Conservation (phyloP, 2,797 vertebrate genomes). For the Coluber constrictor region DNA sequence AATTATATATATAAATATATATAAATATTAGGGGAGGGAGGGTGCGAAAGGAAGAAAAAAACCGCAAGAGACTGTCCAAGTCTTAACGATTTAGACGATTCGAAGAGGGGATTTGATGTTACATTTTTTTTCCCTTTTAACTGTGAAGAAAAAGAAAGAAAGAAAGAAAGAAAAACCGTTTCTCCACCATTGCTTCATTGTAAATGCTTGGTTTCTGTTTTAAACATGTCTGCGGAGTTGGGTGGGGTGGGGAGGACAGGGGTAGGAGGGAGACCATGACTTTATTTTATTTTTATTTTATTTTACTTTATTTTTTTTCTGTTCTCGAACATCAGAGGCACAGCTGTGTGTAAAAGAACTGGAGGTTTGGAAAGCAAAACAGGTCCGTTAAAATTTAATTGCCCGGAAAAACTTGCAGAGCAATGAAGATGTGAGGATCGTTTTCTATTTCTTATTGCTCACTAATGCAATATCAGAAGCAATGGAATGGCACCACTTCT, state of each 20-base stretch:
- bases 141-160: slow-evolving; percentile 13
- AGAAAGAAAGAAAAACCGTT: not conserved
- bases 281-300: not conserved
- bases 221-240: slow-evolving; percentile 72
- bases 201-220: slow-evolving; percentile 70
- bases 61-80: slow-evolving; percentile 17
- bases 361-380: not conserved
- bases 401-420: not conserved
- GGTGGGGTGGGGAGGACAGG: slow-evolving; percentile 64
- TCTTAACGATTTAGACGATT: slow-evolving; percentile 5
- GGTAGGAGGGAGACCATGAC: not conserved
- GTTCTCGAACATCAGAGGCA: slow-evolving; percentile 74
- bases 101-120: slow-evolving; percentile 10
- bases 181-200: slow-evolving; percentile 64
- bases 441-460: not conserved
- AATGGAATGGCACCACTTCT: not conserved
- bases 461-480: not conserved
- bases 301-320: slow-evolving; percentile 8
- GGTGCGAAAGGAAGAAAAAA: not conserved
- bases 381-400: not conserved
- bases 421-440: not conserved
- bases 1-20: slow-evolving; percentile 14
- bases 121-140: slow-evolving; percentile 10
- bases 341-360: slow-evolving; percentile 78
- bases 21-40: slow-evolving; percentile 7